Base-by-base conservation (phyloP, 2,113 vertebrate species). In the Apodemus sylvaticus region DNA sequence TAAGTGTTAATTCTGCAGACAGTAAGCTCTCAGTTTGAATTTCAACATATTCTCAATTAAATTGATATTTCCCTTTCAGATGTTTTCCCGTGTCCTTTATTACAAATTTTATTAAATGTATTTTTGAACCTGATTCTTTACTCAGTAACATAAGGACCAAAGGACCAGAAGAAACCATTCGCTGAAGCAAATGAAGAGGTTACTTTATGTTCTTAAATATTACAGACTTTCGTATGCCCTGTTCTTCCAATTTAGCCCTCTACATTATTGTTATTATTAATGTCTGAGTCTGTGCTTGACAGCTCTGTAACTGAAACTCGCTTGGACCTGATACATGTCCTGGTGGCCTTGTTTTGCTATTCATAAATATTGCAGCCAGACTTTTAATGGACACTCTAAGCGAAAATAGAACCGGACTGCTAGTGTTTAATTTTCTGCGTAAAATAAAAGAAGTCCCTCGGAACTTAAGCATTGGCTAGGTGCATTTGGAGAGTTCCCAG, bases 321-420 rank as follows among this genome's bases (percentile, higher is more conserved):
- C 97, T 95, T 97, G 98, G 97, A 98, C 97, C 96, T 68, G n/a
- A 60, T 95, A 76, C 0, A 8, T 97, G 98, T 98, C 98, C 98
- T 98, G 97, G 97, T 90, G 98, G 98, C 94, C 98, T 97, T 98
- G 97, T 98, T 99, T 98, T 98, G 97, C 94, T 92, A 74, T 98
- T 98, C 97, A 98, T 99, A 99, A 99, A 99, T 98, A 98, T 99
- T 98, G 98, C 98, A 95, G 98, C 98, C 98, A 98, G 97, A 94
- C 96, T 97, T 96, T 98, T 97, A 98, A 98, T 97, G 96, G 86
- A 91, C 98, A 97, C 90, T 95, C 97, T 98, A 96, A 96, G 97
- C 29, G 96, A 98, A 98, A 98, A 98, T 98, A 98, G 97, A 98
- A 98, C 98, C 98, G 87, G 96, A 98, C 97, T 76, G 90, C 97